Evolutionary conservation across 2,797 vertebrate genomes (phyloP).

Genomic region (Eupleurogrammus muticus): DNA sequence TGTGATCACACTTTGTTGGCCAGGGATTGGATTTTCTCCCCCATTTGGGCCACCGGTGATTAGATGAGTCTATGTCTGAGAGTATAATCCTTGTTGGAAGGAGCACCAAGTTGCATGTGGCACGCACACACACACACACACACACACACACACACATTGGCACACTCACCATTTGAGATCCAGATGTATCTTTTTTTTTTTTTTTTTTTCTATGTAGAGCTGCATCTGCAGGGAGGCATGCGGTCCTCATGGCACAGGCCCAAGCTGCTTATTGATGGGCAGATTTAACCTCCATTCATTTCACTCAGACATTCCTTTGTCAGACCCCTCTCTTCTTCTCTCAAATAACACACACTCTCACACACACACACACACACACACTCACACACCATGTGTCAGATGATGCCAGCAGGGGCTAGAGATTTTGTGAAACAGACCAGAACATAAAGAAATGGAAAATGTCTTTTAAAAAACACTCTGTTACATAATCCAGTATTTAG

Average conservation of each 20-base stretch:
- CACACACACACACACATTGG: slow-evolving; percentile 12
- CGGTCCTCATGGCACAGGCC: slow-evolving; percentile 63
- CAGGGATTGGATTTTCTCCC: slow-evolving; percentile 71
- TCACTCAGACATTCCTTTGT: slow-evolving; percentile 72
- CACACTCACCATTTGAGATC: slow-evolving; percentile 56
- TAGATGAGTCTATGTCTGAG: slow-evolving; percentile 79
- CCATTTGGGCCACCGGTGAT: slow-evolving; percentile 78
- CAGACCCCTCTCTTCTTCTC: slow-evolving; percentile 39
- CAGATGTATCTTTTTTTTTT: slow-evolving; percentile 70
- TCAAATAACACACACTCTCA: slow-evolving; percentile 33
- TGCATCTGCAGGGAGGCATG: slow-evolving; percentile 70
- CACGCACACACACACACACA: slow-evolving; percentile 13
- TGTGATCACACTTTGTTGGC: slow-evolving; percentile 56
- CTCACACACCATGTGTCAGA: slow-evolving; percentile 49
- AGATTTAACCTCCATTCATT: slow-evolving; percentile 79
- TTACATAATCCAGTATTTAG: slow-evolving; percentile 11
- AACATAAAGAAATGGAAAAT: slow-evolving; percentile 36
- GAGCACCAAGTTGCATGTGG: slow-evolving; percentile 69
- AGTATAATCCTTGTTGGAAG: slow-evolving; percentile 79
- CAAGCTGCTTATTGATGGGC: slow-evolving; percentile 82
- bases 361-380: slow-evolving; percentile 35
- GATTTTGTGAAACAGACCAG: slow-evolving; percentile 53
- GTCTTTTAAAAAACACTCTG: slow-evolving; percentile 31
- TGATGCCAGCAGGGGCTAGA: slow-evolving; percentile 52
- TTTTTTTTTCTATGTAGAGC: slow-evolving; percentile 54